A percentile compares a stretch with the other conserved stretches of the same genome.
These are phyloP conservation scores for Podocnemis expansa DNA, from an alignment of 2,113 vertebrate genomes.

Conservation along the genomic window DNA sequence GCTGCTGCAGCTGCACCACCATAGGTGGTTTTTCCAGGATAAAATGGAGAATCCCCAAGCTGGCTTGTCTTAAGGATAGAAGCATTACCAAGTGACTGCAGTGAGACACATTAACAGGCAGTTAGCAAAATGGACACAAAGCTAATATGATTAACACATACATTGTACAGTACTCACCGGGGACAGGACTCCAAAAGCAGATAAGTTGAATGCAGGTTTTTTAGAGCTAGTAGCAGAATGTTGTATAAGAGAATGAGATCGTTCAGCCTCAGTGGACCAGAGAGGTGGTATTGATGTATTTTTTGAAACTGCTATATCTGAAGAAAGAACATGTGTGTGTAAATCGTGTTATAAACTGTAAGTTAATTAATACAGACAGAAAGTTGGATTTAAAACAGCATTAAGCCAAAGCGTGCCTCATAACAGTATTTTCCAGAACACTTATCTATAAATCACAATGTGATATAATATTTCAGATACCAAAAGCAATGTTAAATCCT, in stretches of 20 bases:
- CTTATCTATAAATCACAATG: background rate
- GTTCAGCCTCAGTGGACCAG: constrained; percentile 93
- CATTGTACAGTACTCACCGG: constrained; percentile 82
- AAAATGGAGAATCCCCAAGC: constrained; percentile 95
- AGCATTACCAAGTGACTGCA: constrained; percentile 87
- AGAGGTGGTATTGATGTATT: constrained; percentile 85
- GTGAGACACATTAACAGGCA: constrained; percentile 24
- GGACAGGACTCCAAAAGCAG: constrained; percentile 91
- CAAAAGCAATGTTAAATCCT: background rate
- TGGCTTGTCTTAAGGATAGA: constrained; percentile 90
- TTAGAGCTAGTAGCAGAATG: constrained; percentile 86
- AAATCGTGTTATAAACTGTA: background rate
- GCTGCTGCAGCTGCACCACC: constrained; percentile 91
- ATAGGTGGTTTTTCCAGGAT: constrained; percentile 95
- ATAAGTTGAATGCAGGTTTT: constrained; percentile 95
- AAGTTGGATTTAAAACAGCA: background rate
- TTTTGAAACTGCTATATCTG: constrained; percentile 93
- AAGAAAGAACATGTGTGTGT: constrained; percentile 46
- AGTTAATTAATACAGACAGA: background rate
- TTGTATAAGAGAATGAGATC: constrained; percentile 85
- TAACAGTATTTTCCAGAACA: background rate
- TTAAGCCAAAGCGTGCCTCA: background rate
- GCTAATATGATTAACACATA: constrained; percentile 24
- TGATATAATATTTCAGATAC: background rate
- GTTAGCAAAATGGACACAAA: constrained; percentile 42